Percentiles rank a stretch among this genome's conserved stretches.
Conservation (phyloP, 2,113 vertebrate genomes). For the Upupa epops region DNA sequence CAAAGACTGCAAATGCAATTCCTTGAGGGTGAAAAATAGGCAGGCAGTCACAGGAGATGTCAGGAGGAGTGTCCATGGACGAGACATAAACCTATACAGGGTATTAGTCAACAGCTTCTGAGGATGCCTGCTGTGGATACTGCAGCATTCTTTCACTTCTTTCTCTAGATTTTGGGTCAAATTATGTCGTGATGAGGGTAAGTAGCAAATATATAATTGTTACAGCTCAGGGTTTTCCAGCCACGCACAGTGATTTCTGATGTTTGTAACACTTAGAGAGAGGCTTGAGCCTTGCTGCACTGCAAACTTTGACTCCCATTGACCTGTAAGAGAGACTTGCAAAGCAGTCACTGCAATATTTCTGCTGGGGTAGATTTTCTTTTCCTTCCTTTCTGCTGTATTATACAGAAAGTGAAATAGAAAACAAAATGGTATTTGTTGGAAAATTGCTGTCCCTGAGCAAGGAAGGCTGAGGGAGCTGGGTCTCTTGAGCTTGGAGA, state of each 20-base stretch:
- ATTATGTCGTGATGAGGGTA: neutral
- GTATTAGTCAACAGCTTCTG: neutral
- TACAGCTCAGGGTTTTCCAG: neutral
- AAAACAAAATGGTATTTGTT: neutral
- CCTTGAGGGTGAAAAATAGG: neutral
- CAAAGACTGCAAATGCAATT: slow-evolving; percentile 2
- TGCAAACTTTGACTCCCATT: neutral
- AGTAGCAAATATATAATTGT: neutral
- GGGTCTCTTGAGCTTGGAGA: too few species aligned
- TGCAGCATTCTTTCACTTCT: neutral
- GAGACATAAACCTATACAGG: neutral
- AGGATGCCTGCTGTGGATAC: neutral
- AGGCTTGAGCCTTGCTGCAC: neutral
- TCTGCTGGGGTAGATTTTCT: neutral
- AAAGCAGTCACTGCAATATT: neutral
- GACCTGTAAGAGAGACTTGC: slow-evolving; percentile 14
- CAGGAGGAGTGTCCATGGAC: neutral
- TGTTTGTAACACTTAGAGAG: neutral
- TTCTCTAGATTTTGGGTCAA: neutral
- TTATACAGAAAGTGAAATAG: neutral
- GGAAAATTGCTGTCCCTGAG: neutral
- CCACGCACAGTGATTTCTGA: neutral
- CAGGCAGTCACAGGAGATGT: neutral
- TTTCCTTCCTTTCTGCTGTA: neutral
- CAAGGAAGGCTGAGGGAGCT: too few species aligned